Evolutionary conservation across 2,113 vertebrate genomes (phyloP).

Genomic region (Carettochelys insculpta): DNA sequence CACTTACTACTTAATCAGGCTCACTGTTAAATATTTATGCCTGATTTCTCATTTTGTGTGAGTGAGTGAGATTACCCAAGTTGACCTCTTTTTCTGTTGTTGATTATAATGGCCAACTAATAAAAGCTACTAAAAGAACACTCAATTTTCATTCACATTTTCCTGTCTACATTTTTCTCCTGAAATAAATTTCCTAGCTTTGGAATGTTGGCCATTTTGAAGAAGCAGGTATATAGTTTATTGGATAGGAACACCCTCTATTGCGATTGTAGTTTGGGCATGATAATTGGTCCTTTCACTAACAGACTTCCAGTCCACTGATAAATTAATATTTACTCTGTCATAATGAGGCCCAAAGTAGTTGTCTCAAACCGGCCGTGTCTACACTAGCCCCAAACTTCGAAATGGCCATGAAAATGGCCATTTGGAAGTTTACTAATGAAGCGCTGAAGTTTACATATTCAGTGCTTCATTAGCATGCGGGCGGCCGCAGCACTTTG

Average conservation of each 20-base stretch:
- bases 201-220: not conserved
- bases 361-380: not conserved
- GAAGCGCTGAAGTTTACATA: no score
- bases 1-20: not conserved
- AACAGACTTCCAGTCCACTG: not conserved
- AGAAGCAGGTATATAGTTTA: not conserved
- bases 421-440: no score
- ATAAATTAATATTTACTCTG: not conserved
- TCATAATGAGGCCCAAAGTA: not conserved
- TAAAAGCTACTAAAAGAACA: not conserved
- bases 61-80: not conserved
- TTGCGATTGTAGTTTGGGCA: not conserved
- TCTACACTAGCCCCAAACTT: no score
- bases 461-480: no score
- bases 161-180: accelerated
- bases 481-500: no score
- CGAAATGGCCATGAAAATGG: no score
- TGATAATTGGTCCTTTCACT: not conserved
- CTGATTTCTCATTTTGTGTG: not conserved
- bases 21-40: accelerated
- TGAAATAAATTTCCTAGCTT: accelerated
- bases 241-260: not conserved
- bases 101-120: not conserved
- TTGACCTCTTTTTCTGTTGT: not conserved
- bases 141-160: not conserved